Evolutionary conservation across 2,888 invertebrate species (phyloP).

Genomic region (Oligia strigilis): DNA sequence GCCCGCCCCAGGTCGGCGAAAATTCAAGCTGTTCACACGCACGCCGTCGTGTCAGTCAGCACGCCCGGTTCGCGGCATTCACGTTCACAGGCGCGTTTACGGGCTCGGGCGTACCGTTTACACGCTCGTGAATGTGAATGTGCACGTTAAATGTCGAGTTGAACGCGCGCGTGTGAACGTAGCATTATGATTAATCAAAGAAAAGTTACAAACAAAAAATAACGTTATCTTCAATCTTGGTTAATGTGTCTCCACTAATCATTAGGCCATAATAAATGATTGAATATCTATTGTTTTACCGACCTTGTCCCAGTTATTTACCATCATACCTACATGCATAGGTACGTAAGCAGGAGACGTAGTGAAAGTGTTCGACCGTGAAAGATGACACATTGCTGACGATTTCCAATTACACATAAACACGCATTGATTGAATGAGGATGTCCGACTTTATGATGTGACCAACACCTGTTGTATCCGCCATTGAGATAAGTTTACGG

Average conservation of each 20-base stretch:
- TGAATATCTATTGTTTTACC: conserved; percentile 51
- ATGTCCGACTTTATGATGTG: conserved; percentile 26
- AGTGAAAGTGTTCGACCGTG: conserved; percentile 61
- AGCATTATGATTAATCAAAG: neutral
- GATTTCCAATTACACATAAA: conserved; percentile 25
- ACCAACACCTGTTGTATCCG: conserved; percentile 24
- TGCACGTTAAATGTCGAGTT: too few species aligned
- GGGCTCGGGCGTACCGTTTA: too few species aligned
- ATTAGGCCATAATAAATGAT: conserved; percentile 21
- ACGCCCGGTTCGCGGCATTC: too few species aligned
- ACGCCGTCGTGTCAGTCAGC: too few species aligned
- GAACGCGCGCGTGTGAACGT: too few species aligned
- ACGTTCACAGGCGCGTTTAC: too few species aligned
- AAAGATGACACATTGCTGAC: conserved; percentile 42
- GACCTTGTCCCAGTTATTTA: conserved; percentile 56
- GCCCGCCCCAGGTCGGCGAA: too few species aligned
- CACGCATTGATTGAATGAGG: conserved; percentile 2
- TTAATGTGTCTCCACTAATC: neutral
- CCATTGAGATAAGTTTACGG: neutral
- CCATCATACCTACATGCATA: neutral
- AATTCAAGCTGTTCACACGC: too few species aligned
- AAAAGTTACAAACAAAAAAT: neutral
- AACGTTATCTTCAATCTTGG: conserved; percentile 5
- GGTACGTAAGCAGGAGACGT: conserved; percentile 10
- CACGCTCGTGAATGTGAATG: too few species aligned